phyloP scores from a whole-genome alignment of 2,888 invertebrate species.

The Drosophila aldrichi region DNA sequence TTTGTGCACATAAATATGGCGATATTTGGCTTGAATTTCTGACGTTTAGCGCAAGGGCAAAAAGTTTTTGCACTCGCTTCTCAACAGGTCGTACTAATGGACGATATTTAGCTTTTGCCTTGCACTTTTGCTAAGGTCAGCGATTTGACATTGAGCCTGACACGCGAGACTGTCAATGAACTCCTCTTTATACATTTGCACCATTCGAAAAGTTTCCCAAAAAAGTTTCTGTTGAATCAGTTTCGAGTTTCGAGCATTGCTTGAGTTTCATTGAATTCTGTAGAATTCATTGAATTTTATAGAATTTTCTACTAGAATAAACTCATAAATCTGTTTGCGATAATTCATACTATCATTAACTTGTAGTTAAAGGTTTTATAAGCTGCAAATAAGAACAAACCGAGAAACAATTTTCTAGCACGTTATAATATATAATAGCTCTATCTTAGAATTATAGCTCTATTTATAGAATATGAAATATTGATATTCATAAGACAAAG shows the following conservation, averaged over 20 bases:
- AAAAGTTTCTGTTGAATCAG: slow-evolving; percentile 4
- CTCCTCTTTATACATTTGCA: slow-evolving; percentile 16
- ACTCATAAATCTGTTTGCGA: no score
- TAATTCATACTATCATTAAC: no score
- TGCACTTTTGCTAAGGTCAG: slow-evolving; percentile 56
- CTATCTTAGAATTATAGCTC: no score
- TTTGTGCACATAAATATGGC: slow-evolving; percentile 41
- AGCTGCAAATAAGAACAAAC: no score
- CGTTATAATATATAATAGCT: no score
- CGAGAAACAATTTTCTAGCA: no score
- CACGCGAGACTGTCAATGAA: slow-evolving; percentile 43
- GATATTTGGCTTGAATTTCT: slow-evolving; percentile 56
- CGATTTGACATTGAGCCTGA: slow-evolving; percentile 68
- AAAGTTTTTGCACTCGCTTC: slow-evolving; percentile 34
- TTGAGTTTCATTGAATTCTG: background rate
- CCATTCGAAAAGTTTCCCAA: background rate
- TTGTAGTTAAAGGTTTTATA: no score
- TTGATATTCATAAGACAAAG: no score
- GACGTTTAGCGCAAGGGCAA: slow-evolving; percentile 21
- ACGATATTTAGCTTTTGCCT: slow-evolving; percentile 24
- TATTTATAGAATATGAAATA: no score
- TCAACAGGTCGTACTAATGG: slow-evolving; percentile 69
- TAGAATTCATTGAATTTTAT: no score
- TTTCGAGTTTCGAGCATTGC: background rate
- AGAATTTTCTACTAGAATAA: no score